Conservation (phyloP, 2,888 invertebrate species). For the Aleiodes leptofemur region DNA sequence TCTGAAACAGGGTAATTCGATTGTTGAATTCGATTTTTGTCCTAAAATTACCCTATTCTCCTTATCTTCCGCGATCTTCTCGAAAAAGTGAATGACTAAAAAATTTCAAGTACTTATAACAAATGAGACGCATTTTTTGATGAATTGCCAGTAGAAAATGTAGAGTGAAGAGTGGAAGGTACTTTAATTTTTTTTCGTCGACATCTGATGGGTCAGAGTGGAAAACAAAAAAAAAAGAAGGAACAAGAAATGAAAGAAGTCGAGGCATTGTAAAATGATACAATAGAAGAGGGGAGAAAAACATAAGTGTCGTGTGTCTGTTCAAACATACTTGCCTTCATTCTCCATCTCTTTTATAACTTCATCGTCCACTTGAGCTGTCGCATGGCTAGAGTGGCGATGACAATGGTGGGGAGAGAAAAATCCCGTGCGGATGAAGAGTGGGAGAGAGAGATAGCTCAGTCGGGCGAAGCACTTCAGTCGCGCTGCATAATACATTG, state of each 20-base stretch:
- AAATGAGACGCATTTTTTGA: conserved; percentile 10
- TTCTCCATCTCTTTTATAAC: conserved; percentile 48
- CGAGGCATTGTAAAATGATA: conserved; percentile 68
- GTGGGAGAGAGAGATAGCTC: conserved; percentile 39
- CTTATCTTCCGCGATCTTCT: too few relatives aligned
- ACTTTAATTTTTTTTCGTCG: conserved; percentile 23
- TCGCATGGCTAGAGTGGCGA: conserved; percentile 46
- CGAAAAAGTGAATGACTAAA: too few relatives aligned
- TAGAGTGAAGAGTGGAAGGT: conserved; percentile 17
- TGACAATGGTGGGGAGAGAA: conserved; percentile 42
- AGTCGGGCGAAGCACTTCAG: conserved; percentile 59
- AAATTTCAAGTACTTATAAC: neutral
- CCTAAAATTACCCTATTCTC: too few relatives aligned
- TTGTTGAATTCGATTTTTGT: too few relatives aligned
- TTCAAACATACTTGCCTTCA: conserved; percentile 71
- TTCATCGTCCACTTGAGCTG: conserved; percentile 20
- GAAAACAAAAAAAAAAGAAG: neutral
- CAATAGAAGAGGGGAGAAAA: conserved; percentile 64
- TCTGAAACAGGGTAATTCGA: too few relatives aligned
- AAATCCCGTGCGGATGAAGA: neutral
- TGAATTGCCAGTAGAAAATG: neutral
- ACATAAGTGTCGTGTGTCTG: conserved; percentile 73
- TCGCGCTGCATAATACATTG: conserved; percentile 64
- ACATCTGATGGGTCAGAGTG: conserved; percentile 23
- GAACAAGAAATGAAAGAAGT: conserved; percentile 27